phyloP scores from a whole-genome alignment of 2,888 invertebrate genomes.

The Xanthorhoe spadicearia region DNA sequence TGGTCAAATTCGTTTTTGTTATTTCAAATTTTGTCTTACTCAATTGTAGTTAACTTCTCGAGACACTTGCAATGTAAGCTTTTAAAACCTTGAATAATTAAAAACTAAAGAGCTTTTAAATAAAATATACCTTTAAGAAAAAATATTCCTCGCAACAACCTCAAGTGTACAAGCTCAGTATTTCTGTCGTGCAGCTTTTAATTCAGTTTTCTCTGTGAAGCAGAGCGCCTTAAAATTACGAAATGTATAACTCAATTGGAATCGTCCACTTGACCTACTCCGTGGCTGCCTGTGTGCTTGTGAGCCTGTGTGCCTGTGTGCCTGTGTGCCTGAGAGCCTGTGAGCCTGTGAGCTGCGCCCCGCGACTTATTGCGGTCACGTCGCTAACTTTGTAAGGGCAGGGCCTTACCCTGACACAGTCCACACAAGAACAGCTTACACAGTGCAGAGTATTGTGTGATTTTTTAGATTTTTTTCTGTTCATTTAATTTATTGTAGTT shows the following conservation, averaged over 20 bases:
- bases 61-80: background rate
- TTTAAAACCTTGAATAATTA: background rate
- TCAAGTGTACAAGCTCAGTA: background rate
- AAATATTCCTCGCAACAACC: background rate
- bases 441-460: background rate
- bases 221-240: slow-evolving; percentile 22
- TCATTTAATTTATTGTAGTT: no score
- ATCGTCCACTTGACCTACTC: slow-evolving; percentile 30
- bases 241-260: slow-evolving; percentile 27
- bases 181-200: slow-evolving; percentile 8
- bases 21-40: background rate
- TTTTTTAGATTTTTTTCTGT: background rate
- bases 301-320: no score
- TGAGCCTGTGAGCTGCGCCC: no score
- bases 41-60: background rate
- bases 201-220: slow-evolving; percentile 16
- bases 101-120: background rate
- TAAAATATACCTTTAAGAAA: background rate
- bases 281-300: slow-evolving; percentile 18
- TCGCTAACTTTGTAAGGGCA: slow-evolving; percentile 21
- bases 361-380: slow-evolving; percentile 35
- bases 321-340: no score
- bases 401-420: slow-evolving; percentile 1
- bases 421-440: background rate
- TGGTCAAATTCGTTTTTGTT: no score